Evolutionary conservation across 2,797 vertebrate genomes (phyloP).

Genomic region (Chiloscyllium punctatum): DNA sequence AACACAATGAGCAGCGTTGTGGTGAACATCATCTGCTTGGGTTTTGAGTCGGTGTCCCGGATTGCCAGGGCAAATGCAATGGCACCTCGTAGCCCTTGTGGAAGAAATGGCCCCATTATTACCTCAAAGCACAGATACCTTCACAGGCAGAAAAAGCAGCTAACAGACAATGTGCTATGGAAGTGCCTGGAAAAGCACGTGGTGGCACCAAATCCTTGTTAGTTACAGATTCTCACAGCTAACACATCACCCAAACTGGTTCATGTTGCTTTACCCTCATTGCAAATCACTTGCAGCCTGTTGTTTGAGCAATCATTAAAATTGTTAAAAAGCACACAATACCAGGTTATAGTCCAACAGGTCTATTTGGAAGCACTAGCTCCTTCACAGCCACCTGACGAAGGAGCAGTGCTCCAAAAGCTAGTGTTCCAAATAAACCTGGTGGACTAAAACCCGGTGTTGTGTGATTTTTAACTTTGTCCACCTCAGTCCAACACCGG

Average conservation of each 20-base stretch:
- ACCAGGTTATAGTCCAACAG: no score
- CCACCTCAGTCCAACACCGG: no score
- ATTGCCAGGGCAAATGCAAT: constrained; percentile 71
- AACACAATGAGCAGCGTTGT: constrained; percentile 67
- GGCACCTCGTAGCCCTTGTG: constrained; percentile 66
- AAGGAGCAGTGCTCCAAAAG: no score
- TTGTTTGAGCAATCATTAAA: no score
- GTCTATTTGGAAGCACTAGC: no score
- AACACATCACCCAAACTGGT: neutral
- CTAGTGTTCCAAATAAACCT: no score
- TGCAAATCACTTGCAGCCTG: no score
- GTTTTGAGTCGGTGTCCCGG: constrained; percentile 57
- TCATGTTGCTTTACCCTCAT: neutral
- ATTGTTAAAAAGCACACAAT: no score
- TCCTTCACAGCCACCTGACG: no score
- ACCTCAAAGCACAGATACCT: neutral
- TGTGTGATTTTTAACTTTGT: no score
- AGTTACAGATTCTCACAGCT: neutral
- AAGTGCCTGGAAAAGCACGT: neutral
- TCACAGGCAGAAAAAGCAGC: no score
- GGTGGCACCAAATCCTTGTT: neutral
- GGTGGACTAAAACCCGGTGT: no score
- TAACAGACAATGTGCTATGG: neutral
- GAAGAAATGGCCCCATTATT: neutral
- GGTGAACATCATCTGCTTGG: constrained; percentile 65